phyloP scores from a whole-genome alignment of 2,888 invertebrate genomes.

The Eupithecia centaureata region DNA sequence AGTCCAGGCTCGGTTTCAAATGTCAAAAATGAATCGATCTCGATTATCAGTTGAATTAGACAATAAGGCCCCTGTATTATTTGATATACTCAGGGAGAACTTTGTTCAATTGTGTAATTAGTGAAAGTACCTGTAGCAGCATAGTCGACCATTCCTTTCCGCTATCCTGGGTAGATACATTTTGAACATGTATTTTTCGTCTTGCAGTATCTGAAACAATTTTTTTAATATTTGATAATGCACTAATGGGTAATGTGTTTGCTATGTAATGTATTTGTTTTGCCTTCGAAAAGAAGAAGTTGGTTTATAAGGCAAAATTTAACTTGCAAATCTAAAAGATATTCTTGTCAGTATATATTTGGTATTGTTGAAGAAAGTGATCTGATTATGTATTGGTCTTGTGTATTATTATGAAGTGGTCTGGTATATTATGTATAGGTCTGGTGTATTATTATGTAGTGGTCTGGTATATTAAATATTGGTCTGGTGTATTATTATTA shows the following conservation, averaged over 20 bases:
- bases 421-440: not conserved
- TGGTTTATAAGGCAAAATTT: no score
- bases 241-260: not conserved
- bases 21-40: no score
- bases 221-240: not conserved
- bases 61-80: no score
- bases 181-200: constrained; percentile 89
- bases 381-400: no score
- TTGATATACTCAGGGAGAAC: no score
- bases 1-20: no score
- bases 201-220: constrained; percentile 62
- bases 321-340: not conserved
- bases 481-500: not conserved
- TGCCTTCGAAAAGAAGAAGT: no score
- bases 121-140: constrained; percentile 89
- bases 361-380: no score
- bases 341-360: not conserved
- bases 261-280: not conserved
- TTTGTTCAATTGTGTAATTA: no score
- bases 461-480: not conserved
- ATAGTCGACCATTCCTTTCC: constrained; percentile 94
- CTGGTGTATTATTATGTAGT: not conserved
- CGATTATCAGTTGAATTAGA: no score
- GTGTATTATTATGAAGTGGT: not conserved
- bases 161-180: constrained; percentile 90